A percentile compares a stretch with the other conserved stretches of the same genome.
These are phyloP conservation scores for Leptodirus hochenwartii DNA, from an alignment of 2,888 invertebrate genomes.

Conservation along the genomic window DNA sequence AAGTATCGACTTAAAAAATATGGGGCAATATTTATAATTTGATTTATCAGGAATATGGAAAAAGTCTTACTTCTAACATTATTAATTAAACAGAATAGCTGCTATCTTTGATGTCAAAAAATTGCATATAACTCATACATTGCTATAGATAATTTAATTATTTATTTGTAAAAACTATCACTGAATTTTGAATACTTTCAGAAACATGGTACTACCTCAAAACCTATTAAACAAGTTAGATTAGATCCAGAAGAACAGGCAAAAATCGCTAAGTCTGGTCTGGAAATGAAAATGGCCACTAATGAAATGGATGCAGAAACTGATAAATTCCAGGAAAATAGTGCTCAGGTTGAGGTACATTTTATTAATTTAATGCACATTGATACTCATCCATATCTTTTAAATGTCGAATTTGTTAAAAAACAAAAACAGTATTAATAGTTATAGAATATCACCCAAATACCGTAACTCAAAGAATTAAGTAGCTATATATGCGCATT, in stretches of 20 bases:
- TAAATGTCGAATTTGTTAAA: too few species aligned
- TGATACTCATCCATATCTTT: not conserved
- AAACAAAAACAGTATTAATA: too few species aligned
- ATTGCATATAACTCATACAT: not conserved
- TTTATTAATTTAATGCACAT: too few species aligned
- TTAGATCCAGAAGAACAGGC: constrained; percentile 91
- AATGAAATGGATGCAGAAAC: constrained; percentile 94
- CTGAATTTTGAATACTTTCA: constrained; percentile 21
- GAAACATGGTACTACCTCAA: constrained; percentile 95
- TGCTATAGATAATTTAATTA: not conserved
- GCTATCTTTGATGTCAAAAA: not conserved
- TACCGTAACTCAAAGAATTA: too few species aligned
- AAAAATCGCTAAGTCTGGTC: constrained; percentile 88
- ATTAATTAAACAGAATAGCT: too few species aligned
- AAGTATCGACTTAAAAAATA: constrained; percentile 24
- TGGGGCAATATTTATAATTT: not conserved
- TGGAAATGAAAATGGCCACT: constrained; percentile 93
- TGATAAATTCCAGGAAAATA: constrained; percentile 76
- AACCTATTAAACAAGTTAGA: constrained; percentile 77
- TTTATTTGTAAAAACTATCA: not conserved
- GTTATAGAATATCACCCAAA: too few species aligned
- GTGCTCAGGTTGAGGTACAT: constrained; percentile 41
- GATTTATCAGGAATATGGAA: not conserved
- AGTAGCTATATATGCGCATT: too few species aligned
- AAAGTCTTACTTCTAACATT: too few species aligned